These are phyloP conservation scores for Meloidogyne chitwoodi DNA, from an alignment of 1,140 invertebrate genomes.

Conservation along the genomic window DNA sequence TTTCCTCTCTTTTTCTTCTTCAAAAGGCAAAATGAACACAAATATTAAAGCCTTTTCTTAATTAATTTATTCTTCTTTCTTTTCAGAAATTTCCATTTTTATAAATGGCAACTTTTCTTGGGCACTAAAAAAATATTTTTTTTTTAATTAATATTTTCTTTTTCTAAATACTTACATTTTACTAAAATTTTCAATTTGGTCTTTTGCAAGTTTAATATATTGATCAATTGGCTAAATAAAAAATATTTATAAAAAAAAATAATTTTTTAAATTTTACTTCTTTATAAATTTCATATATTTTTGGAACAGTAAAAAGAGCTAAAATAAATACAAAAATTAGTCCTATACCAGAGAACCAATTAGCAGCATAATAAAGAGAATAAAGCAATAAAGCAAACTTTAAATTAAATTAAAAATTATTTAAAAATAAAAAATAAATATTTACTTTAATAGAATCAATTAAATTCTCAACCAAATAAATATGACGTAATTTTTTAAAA, in stretches of 20 bases:
- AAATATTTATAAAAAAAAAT: neutral
- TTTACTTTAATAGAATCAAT: conserved; percentile 73
- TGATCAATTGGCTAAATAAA: conserved; percentile 76
- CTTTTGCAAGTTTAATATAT: conserved; percentile 78
- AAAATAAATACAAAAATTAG: conserved; percentile 67
- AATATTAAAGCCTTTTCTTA: no score
- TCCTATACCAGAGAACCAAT: conserved; percentile 83
- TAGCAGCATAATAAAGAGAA: conserved; percentile 88
- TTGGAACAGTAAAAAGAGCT: conserved; percentile 87
- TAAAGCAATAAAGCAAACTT: conserved; percentile 83
- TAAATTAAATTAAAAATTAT: conserved; percentile 8
- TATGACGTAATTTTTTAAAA: conserved; percentile 75
- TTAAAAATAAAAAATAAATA: conserved; percentile 8
- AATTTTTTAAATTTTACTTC: conserved; percentile 58
- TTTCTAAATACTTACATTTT: conserved; percentile 45
- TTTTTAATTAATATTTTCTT: neutral
- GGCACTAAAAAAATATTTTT: conserved; percentile 21
- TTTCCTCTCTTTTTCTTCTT: neutral
- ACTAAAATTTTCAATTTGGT: conserved; percentile 70
- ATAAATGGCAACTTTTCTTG: conserved; percentile 46
- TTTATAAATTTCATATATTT: conserved; percentile 96
- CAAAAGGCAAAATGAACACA: neutral
- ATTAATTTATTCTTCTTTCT: conserved; percentile 41
- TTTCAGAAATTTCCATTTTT: conserved; percentile 26
- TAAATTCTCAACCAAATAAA: conserved; percentile 91